These are phyloP conservation scores for Pammene aurita DNA, from an alignment of 2,888 invertebrate genomes.

Conservation along the genomic window DNA sequence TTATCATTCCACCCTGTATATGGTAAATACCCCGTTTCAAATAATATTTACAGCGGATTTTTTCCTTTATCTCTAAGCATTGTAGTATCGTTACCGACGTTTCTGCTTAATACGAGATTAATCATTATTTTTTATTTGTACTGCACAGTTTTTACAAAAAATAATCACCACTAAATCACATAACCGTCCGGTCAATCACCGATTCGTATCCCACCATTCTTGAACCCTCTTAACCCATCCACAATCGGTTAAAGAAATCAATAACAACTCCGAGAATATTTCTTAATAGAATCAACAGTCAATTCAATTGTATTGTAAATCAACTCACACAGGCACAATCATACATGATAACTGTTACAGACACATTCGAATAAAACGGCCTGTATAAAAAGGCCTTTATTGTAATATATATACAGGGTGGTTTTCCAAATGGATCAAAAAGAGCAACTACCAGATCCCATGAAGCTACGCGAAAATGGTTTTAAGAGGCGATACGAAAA, in stretches of 20 bases:
- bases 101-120: too few relatives aligned
- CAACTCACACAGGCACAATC: conserved; percentile 43
- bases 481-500: too few relatives aligned
- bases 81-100: too few relatives aligned
- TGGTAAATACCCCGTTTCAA: too few relatives aligned
- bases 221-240: conserved; percentile 1
- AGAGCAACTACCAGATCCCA: too few relatives aligned
- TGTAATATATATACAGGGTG: not conserved
- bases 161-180: not conserved
- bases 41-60: too few relatives aligned
- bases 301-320: conserved; percentile 50
- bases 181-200: not conserved
- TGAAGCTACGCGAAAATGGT: too few relatives aligned
- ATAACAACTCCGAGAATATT: conserved; percentile 23
- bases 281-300: conserved; percentile 53
- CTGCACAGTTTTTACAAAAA: not conserved
- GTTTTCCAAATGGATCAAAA: too few relatives aligned
- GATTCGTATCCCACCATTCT: not conserved
- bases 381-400: not conserved
- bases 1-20: too few relatives aligned
- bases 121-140: too few relatives aligned
- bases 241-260: conserved; percentile 13
- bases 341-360: conserved; percentile 35
- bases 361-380: not conserved
- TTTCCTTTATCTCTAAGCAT: too few relatives aligned